These are phyloP conservation scores for Isoperla grammatica DNA, from an alignment of 2,888 invertebrate species.

Conservation along the genomic window DNA sequence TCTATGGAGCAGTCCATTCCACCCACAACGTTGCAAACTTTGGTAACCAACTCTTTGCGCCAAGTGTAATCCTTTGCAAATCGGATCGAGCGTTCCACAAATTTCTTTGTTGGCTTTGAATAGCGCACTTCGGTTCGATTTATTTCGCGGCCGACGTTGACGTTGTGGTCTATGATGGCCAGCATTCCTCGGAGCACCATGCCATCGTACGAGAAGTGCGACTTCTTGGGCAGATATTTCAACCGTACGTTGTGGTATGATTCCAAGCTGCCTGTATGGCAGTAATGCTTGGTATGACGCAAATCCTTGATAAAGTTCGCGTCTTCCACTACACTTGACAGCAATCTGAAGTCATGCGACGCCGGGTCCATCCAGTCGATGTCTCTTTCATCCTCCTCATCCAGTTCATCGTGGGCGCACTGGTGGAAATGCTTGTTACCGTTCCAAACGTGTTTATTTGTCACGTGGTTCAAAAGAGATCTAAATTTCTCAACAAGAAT, in stretches of 20 bases:
- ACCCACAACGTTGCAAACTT: neutral
- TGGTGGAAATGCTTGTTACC: no score
- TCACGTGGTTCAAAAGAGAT: neutral
- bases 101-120: slow-evolving; percentile 8
- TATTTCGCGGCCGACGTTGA: neutral
- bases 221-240: no score
- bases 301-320: slow-evolving; percentile 1
- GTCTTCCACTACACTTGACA: neutral
- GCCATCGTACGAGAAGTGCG: no score
- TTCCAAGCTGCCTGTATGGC: neutral
- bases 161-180: slow-evolving; percentile 6
- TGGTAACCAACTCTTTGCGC: slow-evolving; percentile 26
- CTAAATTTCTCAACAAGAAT: no score
- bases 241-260: no score
- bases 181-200: neutral
- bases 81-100: neutral
- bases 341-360: neutral
- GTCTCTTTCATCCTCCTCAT: neutral
- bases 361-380: neutral
- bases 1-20: neutral
- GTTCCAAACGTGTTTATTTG: neutral
- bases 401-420: neutral
- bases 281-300: neutral
- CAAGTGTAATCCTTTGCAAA: neutral
- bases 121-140: neutral